Evolutionary conservation across 2,113 vertebrate species (phyloP).

Genomic region (Panthera leo): DNA sequence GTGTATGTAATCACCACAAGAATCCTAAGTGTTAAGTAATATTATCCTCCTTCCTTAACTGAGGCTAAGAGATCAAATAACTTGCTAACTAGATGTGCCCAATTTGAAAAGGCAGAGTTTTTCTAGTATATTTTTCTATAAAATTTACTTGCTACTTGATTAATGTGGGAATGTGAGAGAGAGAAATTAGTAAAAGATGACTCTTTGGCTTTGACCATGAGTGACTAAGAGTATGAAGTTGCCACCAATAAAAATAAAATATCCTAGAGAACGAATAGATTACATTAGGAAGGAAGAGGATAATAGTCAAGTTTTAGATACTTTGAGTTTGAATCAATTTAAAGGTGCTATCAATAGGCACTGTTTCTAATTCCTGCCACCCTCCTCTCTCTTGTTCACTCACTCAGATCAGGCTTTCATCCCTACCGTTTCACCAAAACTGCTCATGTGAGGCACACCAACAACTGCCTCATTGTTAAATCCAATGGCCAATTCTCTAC

Average conservation of each 20-base stretch:
- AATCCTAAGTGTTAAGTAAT: neutral
- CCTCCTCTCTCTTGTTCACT: neutral
- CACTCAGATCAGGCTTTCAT: neutral
- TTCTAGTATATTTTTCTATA: neutral
- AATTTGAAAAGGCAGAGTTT: neutral
- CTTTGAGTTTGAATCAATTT: neutral
- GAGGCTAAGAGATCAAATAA: neutral
- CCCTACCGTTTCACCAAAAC: neutral
- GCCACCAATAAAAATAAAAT: neutral
- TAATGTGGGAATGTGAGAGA: neutral
- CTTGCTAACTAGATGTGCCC: neutral
- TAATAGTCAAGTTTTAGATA: neutral
- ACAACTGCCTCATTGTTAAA: neutral
- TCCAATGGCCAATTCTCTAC: neutral
- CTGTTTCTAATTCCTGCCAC: neutral
- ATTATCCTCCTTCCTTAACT: neutral
- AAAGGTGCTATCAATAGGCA: neutral
- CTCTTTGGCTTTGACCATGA: neutral
- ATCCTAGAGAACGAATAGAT: neutral
- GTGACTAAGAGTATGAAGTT: neutral
- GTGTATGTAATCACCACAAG: neutral
- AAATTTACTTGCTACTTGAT: neutral
- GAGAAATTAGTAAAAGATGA: neutral
- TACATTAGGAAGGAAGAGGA: neutral
- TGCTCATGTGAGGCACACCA: neutral